Evolutionary conservation across 2,113 vertebrate species (phyloP), one percentile per base, ranked within the genome.

Genomic region (Corydoras maculifer): DNA sequence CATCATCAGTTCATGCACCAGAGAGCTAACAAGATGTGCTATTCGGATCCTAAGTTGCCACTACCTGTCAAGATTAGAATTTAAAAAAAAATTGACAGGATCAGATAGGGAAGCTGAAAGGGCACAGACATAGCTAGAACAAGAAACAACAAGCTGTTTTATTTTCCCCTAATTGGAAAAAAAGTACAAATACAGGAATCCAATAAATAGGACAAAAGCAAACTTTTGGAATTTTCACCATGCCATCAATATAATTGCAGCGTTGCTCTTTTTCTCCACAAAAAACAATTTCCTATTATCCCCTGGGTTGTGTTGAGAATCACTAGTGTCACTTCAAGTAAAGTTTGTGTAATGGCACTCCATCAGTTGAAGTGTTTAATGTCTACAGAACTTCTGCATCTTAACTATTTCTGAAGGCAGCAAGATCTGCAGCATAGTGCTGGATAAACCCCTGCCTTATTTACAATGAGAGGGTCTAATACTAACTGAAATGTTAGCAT

Each of bases 401-500:
- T 14, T 2, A 53, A 53, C 8, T 31, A 50, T 3, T 5, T 13
- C 50, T 30, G 29, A 58, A 58, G 35, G 12, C 65, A 68, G 18
- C 18, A 14, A 12, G n/a, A 58, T 13, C 58, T 61, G 58, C 63
- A 35, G 29, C 35, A 72, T 8, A 67, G 25, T 54, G 53, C 69
- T 50, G 35, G 30, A 74, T 59, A 10, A 35, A 51, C 48, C 8
- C n/a, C 48, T 14, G 13, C 43, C 43, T 64, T 59, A 60, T 70
- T 68, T 18, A 53, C 43, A 2, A 62, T n/a, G 50, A 60, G 69
- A 54, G 25, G 31, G 12, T 18, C 53, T 51, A 60, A 2, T n/a
- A 49, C 13, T 65, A 63, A 74, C 48, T 75, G 59, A 78, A 75
- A 68, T 29, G 30, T 74, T 63, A 74, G 57, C 54, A 54, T 14